Base-by-base conservation (phyloP, 2,888 invertebrate genomes). In the Cheilosia vulpina region DNA sequence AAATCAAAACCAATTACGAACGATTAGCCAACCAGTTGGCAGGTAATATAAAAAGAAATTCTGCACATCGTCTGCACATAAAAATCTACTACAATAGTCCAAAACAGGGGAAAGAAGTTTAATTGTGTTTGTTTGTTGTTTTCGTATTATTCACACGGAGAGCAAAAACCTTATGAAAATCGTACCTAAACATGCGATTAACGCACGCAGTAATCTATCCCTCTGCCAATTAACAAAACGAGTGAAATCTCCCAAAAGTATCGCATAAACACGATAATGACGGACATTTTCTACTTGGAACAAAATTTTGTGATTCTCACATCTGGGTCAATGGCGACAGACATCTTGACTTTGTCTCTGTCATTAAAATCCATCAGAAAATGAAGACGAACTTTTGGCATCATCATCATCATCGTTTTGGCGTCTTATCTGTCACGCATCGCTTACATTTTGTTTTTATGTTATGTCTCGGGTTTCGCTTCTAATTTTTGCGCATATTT, bases 281-380 rank as follows among this genome's bases (percentile, higher is more conserved):
- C 34, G 34, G 63, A n/a, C 27, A 62, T 69, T 80, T 80, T 80
- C 62, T 75, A 62, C 68, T 47, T 62, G n/a, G 34, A 62, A 63
- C 63, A 55, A 38, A 62, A 47, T 66, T 24, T 24, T 5, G 41
- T 47, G 55, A 58, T 43, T 62, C 38, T 15, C 41, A 19, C 43
- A 72, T 62, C 38, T 82, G 50, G 82, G 82, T 82, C 82, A 82
- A 82, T 77, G 78, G 60, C 66, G 66, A 72, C 71, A 82, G 77
- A 72, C 65, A 71, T 34, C 77, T 78, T 63, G 71, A 72, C 60
- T 47, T 55, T 60, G 31, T 6, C 34, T 6, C 19, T 69, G 71
- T 72, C 68, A 78, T 83, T 78, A 57, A 57, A 73, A 66, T 66
- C 55, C 17, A 34, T 19, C 17, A 31, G 19, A 52, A 34, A 45